phyloP scores from a whole-genome alignment of 2,797 vertebrate genomes.

The Chromis chromis region DNA sequence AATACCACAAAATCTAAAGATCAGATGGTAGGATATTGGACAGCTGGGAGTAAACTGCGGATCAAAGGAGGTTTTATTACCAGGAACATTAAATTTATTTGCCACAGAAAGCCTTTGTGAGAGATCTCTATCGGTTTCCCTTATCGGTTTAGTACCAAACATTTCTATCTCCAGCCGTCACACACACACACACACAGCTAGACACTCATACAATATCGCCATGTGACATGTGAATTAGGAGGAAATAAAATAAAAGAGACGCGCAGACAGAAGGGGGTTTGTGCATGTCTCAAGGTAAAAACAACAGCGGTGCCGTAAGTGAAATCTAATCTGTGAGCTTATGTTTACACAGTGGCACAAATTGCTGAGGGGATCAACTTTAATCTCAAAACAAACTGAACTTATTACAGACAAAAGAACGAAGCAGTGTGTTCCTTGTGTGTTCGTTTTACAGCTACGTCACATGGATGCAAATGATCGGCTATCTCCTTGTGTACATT shows the following conservation, averaged over 20 bases:
- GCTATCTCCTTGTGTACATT: neutral
- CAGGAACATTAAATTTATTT: neutral
- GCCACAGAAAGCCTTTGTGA: neutral
- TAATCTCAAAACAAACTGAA: constrained; percentile 3
- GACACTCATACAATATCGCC: neutral
- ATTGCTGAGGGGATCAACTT: neutral
- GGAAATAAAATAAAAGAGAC: neutral
- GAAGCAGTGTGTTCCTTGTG: neutral
- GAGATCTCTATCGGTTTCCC: neutral
- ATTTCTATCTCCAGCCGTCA: neutral
- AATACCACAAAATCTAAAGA: neutral
- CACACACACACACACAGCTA: neutral
- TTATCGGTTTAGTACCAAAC: neutral
- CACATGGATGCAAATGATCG: neutral
- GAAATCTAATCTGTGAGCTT: constrained; percentile 10
- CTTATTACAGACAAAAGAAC: neutral
- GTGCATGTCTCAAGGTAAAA: neutral
- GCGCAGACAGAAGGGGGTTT: neutral
- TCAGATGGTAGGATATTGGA: neutral
- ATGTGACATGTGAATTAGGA: neutral
- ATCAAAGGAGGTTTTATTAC: constrained; percentile 11
- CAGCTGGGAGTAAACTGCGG: neutral
- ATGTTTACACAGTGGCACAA: neutral
- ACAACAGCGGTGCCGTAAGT: neutral
- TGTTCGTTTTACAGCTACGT: neutral